Conservation (phyloP, 2,113 vertebrate species). For the Rafetus swinhoei region DNA sequence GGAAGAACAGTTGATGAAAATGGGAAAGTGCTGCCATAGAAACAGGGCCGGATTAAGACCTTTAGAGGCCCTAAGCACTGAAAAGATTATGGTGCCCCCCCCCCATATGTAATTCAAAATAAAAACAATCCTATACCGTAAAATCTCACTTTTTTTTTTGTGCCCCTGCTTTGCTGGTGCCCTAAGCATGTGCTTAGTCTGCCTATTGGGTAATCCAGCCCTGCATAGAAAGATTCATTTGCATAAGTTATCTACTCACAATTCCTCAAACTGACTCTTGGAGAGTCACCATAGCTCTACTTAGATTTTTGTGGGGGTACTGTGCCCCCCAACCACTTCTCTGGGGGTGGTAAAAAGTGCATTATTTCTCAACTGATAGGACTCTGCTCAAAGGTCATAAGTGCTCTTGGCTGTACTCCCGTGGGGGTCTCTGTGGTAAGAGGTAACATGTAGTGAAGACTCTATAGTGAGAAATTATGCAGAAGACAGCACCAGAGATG, state of each 20-base stretch:
- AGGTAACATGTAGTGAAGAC: neutral
- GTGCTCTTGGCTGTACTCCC: neutral
- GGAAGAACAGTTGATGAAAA: neutral
- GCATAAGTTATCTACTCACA: neutral
- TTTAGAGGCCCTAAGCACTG: too few species aligned
- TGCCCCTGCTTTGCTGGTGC: too few species aligned
- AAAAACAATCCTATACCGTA: too few species aligned
- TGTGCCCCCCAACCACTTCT: neutral
- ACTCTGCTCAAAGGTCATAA: neutral
- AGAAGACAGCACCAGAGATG: neutral
- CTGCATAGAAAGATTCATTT: neutral
- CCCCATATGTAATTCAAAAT: too few species aligned
- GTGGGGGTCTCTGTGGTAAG: neutral
- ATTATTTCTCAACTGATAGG: neutral
- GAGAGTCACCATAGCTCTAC: neutral
- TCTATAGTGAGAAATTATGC: neutral
- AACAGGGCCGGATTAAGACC: too few species aligned
- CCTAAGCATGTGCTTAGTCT: too few species aligned
- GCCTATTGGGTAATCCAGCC: too few species aligned
- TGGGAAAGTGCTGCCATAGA: neutral
- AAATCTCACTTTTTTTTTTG: too few species aligned
- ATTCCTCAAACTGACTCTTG: neutral
- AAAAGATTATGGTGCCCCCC: too few species aligned
- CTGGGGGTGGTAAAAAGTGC: neutral
- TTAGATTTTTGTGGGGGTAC: neutral